Evolutionary conservation across 2,797 vertebrate genomes (phyloP), one percentile per base, ranked within the genome.

Genomic region (Triplophysa yarkandensis): DNA sequence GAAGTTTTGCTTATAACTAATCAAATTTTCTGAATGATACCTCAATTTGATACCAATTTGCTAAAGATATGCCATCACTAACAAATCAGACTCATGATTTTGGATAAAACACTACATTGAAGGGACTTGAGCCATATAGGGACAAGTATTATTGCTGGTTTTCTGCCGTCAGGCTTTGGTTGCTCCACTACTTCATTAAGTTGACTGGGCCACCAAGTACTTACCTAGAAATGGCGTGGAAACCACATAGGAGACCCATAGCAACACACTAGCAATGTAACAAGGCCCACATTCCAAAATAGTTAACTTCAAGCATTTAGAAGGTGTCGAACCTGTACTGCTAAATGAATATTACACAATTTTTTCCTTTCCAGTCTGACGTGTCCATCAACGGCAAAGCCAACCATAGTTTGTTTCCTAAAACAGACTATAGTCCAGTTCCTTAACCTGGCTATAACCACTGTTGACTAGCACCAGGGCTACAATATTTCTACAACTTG

Each of bases 401-500:
- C 54, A 57, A 27, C 6, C 6, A 30, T 2, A 55, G 14, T 55
- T 55, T 27, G 17, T 32, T 19, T 30, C 2, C 8, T 28, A 55
- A 54, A 55, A 23, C 0, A 63, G 52, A 64, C 27, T 62, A 14
- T 71, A 2, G 14, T 71, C 4, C 9, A n/a, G 66, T 39, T 55
- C 16, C 34, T 54, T 34, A 52, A 52, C 17, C 58, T 63, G 58
- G 61, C 58, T 52, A 39, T 36, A 34, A 54, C 32, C 30, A 44
- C 48, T 30, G 71, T 57, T 55, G 61, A 65, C 62, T 14, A 46
- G 36, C 28, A 32, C 62, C 62, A 66, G 71, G 71, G 52, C 62
- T 66, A 48, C 27, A 58, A 28, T 58, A 54, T 14, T 65, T 58
- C 2, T 32, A 58, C 13, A 4, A 58, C 39, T 44, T 57, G 52